Percentiles rank a stretch among this genome's conserved stretches.
Conservation (phyloP, 2,797 vertebrate species). For the Anabacerthia variegaticeps region DNA sequence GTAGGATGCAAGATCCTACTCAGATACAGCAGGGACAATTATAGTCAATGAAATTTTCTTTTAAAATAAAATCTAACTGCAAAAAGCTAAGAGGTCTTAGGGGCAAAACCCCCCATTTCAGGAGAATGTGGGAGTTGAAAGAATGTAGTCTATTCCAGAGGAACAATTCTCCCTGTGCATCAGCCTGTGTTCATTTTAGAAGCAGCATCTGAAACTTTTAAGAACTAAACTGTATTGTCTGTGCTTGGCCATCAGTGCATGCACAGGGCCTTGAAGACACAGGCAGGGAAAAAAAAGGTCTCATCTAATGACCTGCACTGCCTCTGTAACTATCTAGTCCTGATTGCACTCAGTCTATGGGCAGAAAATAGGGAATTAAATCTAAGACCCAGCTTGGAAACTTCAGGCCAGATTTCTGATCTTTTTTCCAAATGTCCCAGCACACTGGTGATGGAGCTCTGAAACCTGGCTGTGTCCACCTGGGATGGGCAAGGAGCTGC, state of each 20-base stretch:
- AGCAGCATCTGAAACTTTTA: neutral
- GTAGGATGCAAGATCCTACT: neutral
- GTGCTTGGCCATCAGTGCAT: neutral
- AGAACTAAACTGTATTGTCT: neutral
- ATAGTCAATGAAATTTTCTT: neutral
- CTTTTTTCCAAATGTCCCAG: neutral
- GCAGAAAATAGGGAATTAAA: slow-evolving; percentile 9
- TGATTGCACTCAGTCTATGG: neutral
- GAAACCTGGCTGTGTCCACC: neutral
- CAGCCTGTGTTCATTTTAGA: neutral
- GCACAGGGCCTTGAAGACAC: neutral
- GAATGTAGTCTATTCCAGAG: neutral
- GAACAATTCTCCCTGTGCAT: neutral
- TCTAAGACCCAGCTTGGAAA: neutral
- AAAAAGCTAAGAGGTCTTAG: neutral
- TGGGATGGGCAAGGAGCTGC: neutral
- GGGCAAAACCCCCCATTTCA: neutral
- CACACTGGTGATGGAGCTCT: neutral
- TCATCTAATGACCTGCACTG: neutral
- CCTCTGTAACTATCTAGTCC: neutral
- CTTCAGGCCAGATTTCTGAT: neutral
- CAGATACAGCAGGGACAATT: neutral
- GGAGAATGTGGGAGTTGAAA: neutral
- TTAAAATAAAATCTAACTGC: neutral
- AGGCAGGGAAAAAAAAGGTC: neutral